These are phyloP conservation scores for Caenorhabditis drosophilae DNA, from an alignment of 2,888 invertebrate genomes.

Conservation along the genomic window DNA sequence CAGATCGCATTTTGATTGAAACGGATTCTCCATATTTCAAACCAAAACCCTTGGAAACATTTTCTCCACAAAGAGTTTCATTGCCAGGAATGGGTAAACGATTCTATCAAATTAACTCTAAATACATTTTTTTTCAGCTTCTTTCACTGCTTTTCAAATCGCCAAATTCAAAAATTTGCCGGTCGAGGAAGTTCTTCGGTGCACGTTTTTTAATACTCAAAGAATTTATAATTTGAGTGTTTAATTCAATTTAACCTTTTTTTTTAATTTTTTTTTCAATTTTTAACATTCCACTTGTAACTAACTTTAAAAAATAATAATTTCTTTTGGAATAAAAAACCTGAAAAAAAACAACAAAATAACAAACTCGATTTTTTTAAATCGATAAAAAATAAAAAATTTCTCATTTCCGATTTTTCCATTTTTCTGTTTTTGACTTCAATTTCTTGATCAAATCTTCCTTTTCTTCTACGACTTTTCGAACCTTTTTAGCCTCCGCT, in stretches of 20 bases:
- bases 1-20: conserved; percentile 71
- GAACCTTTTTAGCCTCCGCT: background rate
- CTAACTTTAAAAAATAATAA: background rate
- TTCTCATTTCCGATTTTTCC: conserved; percentile 8
- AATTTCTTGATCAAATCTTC: conserved; percentile 37
- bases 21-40: conserved; percentile 73
- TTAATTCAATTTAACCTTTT: conserved; percentile 5
- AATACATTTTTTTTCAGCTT: conserved; percentile 34
- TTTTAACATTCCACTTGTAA: background rate
- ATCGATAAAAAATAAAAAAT: too few relatives aligned
- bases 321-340: background rate
- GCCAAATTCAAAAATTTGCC: conserved; percentile 17
- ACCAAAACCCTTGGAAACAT: conserved; percentile 55
- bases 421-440: conserved; percentile 40
- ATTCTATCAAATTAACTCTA: too few relatives aligned
- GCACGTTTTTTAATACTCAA: conserved; percentile 23
- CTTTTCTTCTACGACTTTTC: conserved; percentile 1
- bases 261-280: conserved; percentile 1
- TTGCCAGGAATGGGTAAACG: conserved; percentile 38
- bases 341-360: background rate
- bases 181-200: conserved; percentile 29
- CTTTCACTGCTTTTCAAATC: conserved; percentile 15
- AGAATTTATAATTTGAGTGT: conserved; percentile 8
- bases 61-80: conserved; percentile 7
- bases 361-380: background rate